Evolutionary conservation across 2,797 vertebrate genomes (phyloP).

Genomic region (Syngnathus rostellatus): DNA sequence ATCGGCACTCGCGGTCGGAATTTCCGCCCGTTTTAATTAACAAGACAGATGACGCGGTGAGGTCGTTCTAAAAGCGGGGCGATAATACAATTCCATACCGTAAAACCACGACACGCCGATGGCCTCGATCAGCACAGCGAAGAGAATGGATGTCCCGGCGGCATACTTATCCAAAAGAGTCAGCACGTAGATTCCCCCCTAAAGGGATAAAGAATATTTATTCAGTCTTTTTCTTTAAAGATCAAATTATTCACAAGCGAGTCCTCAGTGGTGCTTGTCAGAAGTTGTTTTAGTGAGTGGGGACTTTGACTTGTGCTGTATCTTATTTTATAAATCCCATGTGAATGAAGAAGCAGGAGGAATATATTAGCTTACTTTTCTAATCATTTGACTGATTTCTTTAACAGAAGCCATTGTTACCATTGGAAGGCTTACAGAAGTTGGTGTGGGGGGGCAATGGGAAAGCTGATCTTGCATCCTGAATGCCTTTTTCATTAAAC

Average conservation of each 20-base stretch:
- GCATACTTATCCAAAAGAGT: constrained; percentile 92
- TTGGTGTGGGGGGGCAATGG: not conserved
- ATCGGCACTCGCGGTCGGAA: not conserved
- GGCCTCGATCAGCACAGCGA: constrained; percentile 91
- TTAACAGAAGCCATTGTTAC: not conserved
- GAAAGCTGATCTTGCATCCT: not conserved
- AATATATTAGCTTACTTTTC: constrained; percentile 11
- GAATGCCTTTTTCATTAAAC: not conserved
- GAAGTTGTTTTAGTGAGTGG: not conserved
- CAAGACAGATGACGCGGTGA: not conserved
- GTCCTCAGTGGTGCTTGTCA: not conserved
- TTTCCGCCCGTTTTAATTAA: constrained; percentile 2
- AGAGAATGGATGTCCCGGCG: constrained; percentile 93
- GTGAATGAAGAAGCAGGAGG: not conserved
- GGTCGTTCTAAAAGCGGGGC: not conserved
- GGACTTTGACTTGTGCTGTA: not conserved
- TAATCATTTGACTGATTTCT: not conserved
- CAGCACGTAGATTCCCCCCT: constrained; percentile 96
- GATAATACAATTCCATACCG: constrained; percentile 64
- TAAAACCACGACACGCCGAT: constrained; percentile 99
- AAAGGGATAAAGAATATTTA: constrained; percentile 12
- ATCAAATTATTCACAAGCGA: not conserved
- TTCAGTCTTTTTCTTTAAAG: not conserved
- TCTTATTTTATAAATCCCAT: not conserved
- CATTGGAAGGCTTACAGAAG: not conserved